Evolutionary conservation across 92 coral and sea anemone genomes (phyloP), one percentile per base, ranked within the genome.

Genomic region (Palythoa grandis): DNA sequence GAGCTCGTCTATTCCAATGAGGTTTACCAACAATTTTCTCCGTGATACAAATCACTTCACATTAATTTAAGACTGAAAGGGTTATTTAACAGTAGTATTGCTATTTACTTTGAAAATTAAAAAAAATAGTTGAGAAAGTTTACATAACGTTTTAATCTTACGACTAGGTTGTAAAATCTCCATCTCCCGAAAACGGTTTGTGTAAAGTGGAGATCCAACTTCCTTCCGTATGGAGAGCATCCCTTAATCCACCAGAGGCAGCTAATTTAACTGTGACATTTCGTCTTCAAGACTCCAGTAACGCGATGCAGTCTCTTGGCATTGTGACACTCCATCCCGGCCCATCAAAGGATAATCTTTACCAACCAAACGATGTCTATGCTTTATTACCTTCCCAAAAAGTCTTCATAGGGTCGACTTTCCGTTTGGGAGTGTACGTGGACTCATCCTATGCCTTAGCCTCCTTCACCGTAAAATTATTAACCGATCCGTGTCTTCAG

Each of bases 381-480:
- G 89, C 82, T 52, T 38, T 86, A 2, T 71, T 89, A 6, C 92
- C 92, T 13, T 72, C 83, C 56, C 91, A 69, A 25, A 72, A 86
- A 9, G 87, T 89, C 48, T 86, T 40, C 29, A 69, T 72, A n/a
- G 92, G 92, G 40, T 54, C 76, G 8, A 73, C 50, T 70, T 89
- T 89, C 57, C 82, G 77, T 3, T 78, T 89, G 38, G 63, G 86
- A 17, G 70, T 89, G 70, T 89, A 89, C 38, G 82, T 71, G 37
- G 87, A 89, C 61, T 89, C 92, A 12, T 73, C 89, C 12, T 86
- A 86, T 56, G 89, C 86, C 0, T 50, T 86, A 47, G 89, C 92
- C 20, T 35, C 75, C 5, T 65, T 82, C 50, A 82, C 85, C n/a
- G n/a, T 90, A 47, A 90, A 74, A 77, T 47, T 90, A 19, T 24